Base-by-base conservation (phyloP, 2,113 vertebrate genomes). In the Peromyscus maniculatus region DNA sequence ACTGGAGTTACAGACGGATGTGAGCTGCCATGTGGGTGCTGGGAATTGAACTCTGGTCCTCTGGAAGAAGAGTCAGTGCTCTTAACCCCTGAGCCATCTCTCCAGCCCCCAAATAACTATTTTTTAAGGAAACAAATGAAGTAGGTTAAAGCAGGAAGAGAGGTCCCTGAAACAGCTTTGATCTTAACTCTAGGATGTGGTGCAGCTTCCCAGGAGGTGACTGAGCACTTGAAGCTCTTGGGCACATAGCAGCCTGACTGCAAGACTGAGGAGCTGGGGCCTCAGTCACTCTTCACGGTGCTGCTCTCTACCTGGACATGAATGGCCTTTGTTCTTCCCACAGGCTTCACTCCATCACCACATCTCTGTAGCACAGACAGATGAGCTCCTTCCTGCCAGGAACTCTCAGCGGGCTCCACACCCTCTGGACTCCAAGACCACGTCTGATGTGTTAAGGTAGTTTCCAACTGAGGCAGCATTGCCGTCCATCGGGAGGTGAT, bases 391-490 rank as follows among this genome's bases (percentile, higher is more conserved):
- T 95, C 98, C 99, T 93, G 99, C 99, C 97, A 99, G 99, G 98
- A 99, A 98, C 89, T 99, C 99, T 57, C 99, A 99, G 98, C 99
- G 99, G 98, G 99, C 98, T 94, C 99, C 99, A 95, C 99, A 99
- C 95, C 99, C 99, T 97, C 99, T 99, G 62, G 99, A 99, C 98
- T 99, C 99, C 94, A 99, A 99, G 98, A 99, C 99, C 98, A 99
- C 99, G 90, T 99, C 99, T 90, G 99, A 99, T 97, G 99, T 99
- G 98, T 98, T 99, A 98, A 99, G 99, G 99, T 99, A 98, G 98
- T 5, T 87, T 52, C 71, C 28, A 10, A 36, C 59, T 16, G 5
- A 52, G 77, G 8, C 59, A 19, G 0, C 7, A 2, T 7, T 26
- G 74, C 59, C 10, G 19, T 43, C 11, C 62, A 19, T 28, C 33